Base-by-base conservation (phyloP, 2,888 invertebrate genomes). In the Unio pictorum region DNA sequence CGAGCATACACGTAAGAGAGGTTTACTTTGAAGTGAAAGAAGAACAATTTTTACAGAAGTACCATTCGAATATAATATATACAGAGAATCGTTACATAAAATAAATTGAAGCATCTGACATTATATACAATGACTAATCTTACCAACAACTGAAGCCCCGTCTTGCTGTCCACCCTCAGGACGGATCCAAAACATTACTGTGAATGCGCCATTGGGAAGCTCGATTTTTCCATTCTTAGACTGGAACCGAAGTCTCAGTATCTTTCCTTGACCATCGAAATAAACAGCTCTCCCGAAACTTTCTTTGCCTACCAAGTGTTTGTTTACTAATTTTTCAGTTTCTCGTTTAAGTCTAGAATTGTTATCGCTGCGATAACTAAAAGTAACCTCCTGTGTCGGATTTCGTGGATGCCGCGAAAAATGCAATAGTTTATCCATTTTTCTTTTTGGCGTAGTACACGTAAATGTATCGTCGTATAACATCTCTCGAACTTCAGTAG, bases 121-220 rank as follows among this genome's bases (percentile, higher is more conserved):
- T 45, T 45, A 3, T 15, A 45, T 15, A 15, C 11, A 45, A 15
- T 45, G 2, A 45, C 8, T 30, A 18, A 30, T 81, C 84, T 81
- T 77, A 87, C 87, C 84, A 30, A 87, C 61, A 28, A 87, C 82
- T 3, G 79, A 76, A 1, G 80, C 80, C 20, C 76, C 79, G 64
- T 80, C 74, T 57, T 68, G 55, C 66, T 86, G 87, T 1, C 87
- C 87, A 18, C 87, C 87, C 66, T 86, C 86, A 5, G 86, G 83
- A 62, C 81, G 79, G 20, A 85, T 68, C 86, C 84, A 86, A 18
- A 84, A 65, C 69, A 82, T 82, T 6, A 84, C 72, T 7, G 84
- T 84, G 69, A 87, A 87, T 11, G 68, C 70, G 18, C 71, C 68
- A 45, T 72, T 69, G 0, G 85, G 83, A 18, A 82, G 61, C 1